Conservation (phyloP, 1,140 invertebrate genomes). For the Brachionus koreanus region DNA sequence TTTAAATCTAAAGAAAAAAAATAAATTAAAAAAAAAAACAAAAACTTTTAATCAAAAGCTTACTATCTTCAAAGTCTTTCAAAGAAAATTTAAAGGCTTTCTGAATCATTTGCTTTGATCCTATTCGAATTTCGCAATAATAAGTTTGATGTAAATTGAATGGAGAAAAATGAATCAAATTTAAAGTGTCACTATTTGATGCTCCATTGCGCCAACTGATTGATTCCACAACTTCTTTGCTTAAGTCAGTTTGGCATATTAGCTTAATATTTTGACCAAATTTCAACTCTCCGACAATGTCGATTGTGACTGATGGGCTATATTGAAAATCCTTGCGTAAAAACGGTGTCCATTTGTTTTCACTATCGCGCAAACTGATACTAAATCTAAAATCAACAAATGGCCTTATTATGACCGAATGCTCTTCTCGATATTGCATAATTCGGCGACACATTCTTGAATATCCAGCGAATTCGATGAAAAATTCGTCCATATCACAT, state of each 20-base stretch:
- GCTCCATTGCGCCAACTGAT: constrained; percentile 18
- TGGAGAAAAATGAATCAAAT: background rate
- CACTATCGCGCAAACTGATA: background rate
- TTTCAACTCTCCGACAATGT: constrained; percentile 14
- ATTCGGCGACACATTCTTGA: background rate
- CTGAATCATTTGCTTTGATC: constrained; percentile 22
- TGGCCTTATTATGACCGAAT: constrained; percentile 15
- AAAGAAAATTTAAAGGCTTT: constrained; percentile 21
- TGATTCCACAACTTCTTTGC: background rate
- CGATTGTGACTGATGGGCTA: background rate
- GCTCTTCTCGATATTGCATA: constrained; percentile 9
- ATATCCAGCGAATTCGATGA: constrained; percentile 12
- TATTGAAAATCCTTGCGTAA: constrained; percentile 26
- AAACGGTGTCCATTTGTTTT: constrained; percentile 32
- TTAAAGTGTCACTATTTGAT: background rate
- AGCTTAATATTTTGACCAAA: constrained; percentile 24
- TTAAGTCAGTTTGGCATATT: constrained; percentile 4
- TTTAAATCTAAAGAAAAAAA: background rate
- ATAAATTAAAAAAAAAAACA: background rate
- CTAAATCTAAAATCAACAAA: constrained; percentile 38
- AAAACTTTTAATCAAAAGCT: background rate
- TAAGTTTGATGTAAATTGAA: constrained; percentile 24
- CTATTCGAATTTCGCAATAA: constrained; percentile 32
- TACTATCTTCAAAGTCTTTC: background rate
- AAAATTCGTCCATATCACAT: constrained; percentile 37